Evolutionary conservation across 1,140 invertebrate genomes (phyloP).

Genomic region (Oryctes rhinoceros): DNA sequence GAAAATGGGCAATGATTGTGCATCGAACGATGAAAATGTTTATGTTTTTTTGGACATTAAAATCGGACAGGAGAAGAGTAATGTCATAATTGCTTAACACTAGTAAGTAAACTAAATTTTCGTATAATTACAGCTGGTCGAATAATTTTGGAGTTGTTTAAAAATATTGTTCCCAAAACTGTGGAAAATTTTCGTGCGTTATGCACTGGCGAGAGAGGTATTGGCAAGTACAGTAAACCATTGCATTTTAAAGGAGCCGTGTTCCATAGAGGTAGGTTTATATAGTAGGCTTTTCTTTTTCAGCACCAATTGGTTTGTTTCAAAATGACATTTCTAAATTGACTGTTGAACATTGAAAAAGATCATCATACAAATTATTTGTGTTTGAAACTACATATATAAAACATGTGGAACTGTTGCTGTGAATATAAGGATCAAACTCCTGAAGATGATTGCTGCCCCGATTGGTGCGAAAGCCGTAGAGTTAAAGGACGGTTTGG

Average conservation of each 20-base stretch:
- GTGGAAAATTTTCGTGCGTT: conserved; percentile 90
- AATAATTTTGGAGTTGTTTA: conserved; percentile 82
- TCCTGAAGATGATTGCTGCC: conserved; percentile 32
- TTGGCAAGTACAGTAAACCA: conserved; percentile 72
- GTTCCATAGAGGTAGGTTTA: conserved; percentile 76
- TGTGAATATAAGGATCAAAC: neutral
- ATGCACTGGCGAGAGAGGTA: conserved; percentile 87
- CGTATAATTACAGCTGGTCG: conserved; percentile 72
- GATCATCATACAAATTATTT: conserved; percentile 7
- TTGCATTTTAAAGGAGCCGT: conserved; percentile 78
- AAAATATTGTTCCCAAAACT: conserved; percentile 88
- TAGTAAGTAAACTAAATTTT: conserved; percentile 45
- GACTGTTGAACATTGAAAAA: neutral
- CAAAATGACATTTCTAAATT: conserved; percentile 24
- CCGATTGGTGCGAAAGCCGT: conserved; percentile 40
- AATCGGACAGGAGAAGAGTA: conserved; percentile 53
- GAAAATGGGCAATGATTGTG: neutral
- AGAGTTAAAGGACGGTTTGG: conserved; percentile 50
- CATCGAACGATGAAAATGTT: neutral
- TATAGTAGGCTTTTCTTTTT: conserved; percentile 15
- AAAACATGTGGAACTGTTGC: conserved; percentile 38
- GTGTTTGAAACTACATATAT: neutral
- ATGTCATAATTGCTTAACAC: conserved; percentile 45
- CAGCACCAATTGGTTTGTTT: neutral
- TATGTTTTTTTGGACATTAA: conserved; percentile 52